A percentile compares a stretch with the other conserved stretches of the same genome.
phyloP scores from a whole-genome alignment of 2,797 vertebrate genomes.

The Knipowitschia caucasica region DNA sequence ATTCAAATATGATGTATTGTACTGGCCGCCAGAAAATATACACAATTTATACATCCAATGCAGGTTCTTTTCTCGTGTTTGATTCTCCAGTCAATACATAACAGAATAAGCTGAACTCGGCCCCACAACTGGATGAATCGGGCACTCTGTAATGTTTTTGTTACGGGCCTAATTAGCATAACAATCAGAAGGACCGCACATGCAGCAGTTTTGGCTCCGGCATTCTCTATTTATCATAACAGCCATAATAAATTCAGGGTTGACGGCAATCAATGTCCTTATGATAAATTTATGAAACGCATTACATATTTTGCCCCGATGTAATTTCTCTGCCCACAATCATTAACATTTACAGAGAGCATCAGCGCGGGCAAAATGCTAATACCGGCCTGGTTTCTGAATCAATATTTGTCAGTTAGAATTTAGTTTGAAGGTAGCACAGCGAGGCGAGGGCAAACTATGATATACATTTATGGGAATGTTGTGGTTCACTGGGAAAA shows the following conservation, averaged over 20 bases:
- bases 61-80: too few species aligned
- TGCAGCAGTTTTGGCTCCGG: background rate
- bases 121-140: background rate
- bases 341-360: conserved; percentile 3
- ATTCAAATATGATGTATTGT: too few species aligned
- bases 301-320: conserved; percentile 7
- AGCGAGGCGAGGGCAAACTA: background rate
- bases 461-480: background rate
- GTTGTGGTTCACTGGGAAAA: background rate
- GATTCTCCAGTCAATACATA: background rate
- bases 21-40: too few species aligned
- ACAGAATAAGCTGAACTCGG: background rate
- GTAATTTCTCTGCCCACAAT: conserved; percentile 3
- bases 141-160: background rate
- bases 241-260: conserved; percentile 4
- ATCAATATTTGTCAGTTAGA: conserved; percentile 4
- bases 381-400: background rate
- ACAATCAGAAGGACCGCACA: conserved; percentile 1
- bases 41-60: too few species aligned
- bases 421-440: background rate
- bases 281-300: conserved; percentile 5
- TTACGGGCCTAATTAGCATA: background rate
- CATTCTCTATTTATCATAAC: conserved; percentile 1
- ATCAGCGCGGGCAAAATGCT: background rate
- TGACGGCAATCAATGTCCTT: conserved; percentile 8